A percentile compares a stretch with the other conserved stretches of the same genome.
These are phyloP conservation scores for Nothoprocta pentlandii DNA, from an alignment of 2,113 vertebrate species.

Conservation along the genomic window DNA sequence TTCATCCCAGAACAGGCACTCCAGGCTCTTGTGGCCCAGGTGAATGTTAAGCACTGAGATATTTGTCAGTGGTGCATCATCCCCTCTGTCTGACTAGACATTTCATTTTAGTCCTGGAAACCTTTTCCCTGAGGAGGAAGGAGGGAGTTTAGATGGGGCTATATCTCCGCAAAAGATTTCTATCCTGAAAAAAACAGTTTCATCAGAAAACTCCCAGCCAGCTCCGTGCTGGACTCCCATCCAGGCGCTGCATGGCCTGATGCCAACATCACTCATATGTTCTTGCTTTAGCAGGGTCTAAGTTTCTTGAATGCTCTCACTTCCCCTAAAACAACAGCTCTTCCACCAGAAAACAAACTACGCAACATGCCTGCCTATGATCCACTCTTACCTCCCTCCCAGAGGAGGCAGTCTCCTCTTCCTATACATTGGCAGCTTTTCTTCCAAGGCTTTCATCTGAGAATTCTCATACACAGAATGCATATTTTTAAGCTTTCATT, in stretches of 20 bases:
- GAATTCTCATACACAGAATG: background rate
- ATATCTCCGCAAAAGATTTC: background rate
- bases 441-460: constrained; percentile 3
- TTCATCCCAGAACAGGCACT: background rate
- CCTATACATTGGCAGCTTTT: background rate
- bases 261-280: background rate
- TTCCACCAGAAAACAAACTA: background rate
- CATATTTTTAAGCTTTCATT: background rate
- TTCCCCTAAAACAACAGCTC: constrained; percentile 2
- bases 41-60: background rate
- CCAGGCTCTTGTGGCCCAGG: background rate
- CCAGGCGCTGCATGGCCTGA: background rate
- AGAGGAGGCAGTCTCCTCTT: background rate
- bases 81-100: background rate
- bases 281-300: constrained; percentile 16
- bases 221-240: background rate
- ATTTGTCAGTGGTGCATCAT: background rate
- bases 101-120: background rate
- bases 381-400: background rate
- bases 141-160: background rate
- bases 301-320: background rate
- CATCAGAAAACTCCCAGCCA: background rate
- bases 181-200: constrained; percentile 9
- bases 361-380: background rate
- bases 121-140: background rate